Evolutionary conservation across 2,888 invertebrate species (phyloP).

Genomic region (Congeria kusceri): DNA sequence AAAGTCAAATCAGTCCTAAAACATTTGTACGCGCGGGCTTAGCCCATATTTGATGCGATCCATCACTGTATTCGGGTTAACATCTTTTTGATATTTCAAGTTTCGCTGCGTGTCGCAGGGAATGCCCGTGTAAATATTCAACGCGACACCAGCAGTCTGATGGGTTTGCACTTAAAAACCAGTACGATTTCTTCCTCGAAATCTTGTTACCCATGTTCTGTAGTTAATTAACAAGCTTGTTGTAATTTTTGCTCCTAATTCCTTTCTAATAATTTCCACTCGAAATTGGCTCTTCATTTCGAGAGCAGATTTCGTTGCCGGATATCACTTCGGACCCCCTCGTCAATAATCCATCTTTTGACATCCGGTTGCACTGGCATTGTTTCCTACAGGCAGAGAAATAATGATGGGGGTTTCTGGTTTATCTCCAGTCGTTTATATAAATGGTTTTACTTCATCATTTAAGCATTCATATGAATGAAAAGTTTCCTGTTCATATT

Average conservation of each 20-base stretch:
- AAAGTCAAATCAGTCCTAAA: conserved; percentile 33
- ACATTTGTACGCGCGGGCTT: conserved; percentile 23
- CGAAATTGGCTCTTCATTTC: conserved; percentile 64
- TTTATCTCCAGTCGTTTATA: no score
- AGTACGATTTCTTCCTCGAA: conserved; percentile 45
- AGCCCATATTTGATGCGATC: conserved; percentile 1
- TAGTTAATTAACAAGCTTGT: conserved; percentile 56
- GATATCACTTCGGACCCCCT: conserved; percentile 68
- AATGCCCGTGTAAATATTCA: conserved; percentile 19
- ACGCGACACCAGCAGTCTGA: conserved; percentile 12
- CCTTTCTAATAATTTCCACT: conserved; percentile 56
- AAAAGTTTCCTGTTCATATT: no score
- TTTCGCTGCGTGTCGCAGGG: conserved; percentile 17
- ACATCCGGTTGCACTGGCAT: conserved; percentile 56
- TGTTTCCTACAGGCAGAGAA: no score
- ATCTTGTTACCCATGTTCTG: conserved; percentile 22
- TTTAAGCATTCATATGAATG: no score
- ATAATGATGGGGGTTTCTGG: no score
- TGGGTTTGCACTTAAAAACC: conserved; percentile 22
- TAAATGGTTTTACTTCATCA: no score
- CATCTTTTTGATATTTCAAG: conserved; percentile 39
- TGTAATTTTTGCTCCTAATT: conserved; percentile 34
- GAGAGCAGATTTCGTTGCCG: conserved; percentile 60
- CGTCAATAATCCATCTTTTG: conserved; percentile 65
- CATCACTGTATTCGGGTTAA: conserved; percentile 24